Conservation (phyloP, 2,797 vertebrate species). For the Thamnophis elegans region DNA sequence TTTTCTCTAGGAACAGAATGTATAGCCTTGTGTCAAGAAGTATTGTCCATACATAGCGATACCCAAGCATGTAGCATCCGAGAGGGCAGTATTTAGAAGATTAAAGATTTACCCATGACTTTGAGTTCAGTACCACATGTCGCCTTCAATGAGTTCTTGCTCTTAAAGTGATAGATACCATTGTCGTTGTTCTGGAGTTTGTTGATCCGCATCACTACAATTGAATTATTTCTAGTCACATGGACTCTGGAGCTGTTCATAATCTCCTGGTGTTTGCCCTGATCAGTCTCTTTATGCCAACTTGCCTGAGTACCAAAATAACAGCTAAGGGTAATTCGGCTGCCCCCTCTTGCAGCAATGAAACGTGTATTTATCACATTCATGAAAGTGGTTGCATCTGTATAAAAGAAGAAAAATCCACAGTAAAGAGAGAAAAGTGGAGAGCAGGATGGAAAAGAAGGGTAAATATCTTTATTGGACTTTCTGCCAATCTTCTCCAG, state of each 20-base stretch:
- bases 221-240: fast-evolving
- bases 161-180: conserved; percentile 79
- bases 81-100: neutral
- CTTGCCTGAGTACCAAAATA: fast-evolving
- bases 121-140: conserved; percentile 76
- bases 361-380: conserved; percentile 62
- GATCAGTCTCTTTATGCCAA: conserved; percentile 50
- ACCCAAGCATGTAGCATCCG: no score
- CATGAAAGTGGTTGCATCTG: no score
- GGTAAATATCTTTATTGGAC: neutral
- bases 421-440: neutral
- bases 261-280: fast-evolving
- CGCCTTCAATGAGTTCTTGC: neutral
- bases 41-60: neutral
- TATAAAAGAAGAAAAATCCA: neutral
- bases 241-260: fast-evolving
- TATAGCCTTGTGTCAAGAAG: neutral
- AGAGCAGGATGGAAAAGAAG: neutral
- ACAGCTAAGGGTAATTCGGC: conserved; percentile 46
- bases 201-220: conserved; percentile 38
- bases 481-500: neutral
- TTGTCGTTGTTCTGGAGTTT: conserved; percentile 62
- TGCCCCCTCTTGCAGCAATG: conserved; percentile 45
- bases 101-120: conserved; percentile 72
- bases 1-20: no score